Evolutionary conservation across 2,797 vertebrate genomes (phyloP).

Genomic region (Malacoraja senta): DNA sequence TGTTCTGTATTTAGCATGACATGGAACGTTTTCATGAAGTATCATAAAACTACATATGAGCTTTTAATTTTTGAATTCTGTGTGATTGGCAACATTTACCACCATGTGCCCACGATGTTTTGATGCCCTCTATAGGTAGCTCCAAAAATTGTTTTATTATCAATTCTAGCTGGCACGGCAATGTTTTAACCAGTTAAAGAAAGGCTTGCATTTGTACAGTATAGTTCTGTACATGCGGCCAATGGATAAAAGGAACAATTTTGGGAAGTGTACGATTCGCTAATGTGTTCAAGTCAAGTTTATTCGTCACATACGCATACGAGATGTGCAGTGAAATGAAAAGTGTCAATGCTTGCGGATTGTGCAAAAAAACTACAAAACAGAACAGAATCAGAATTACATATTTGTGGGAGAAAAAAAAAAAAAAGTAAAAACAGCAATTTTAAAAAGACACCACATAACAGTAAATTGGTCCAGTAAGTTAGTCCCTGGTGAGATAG

Average conservation of each 20-base stretch:
- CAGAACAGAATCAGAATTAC: no score
- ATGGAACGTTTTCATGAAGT: not conserved
- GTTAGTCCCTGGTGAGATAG: no score
- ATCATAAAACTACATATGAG: not conserved
- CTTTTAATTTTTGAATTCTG: not conserved
- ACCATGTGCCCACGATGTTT: not conserved
- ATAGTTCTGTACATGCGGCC: not conserved
- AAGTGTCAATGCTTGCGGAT: no score
- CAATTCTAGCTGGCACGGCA: not conserved
- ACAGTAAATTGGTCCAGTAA: no score
- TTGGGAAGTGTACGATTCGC: not conserved
- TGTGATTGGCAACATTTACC: not conserved
- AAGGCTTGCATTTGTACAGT: not conserved
- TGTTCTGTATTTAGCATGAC: not conserved
- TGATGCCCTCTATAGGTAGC: constrained; percentile 15
- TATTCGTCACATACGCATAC: no score
- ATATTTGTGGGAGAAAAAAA: no score
- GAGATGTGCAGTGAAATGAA: no score
- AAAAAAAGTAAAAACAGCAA: no score
- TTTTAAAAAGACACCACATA: no score
- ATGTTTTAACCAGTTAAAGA: not conserved
- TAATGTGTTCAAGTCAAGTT: no score
- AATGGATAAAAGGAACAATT: no score
- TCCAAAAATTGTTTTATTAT: not conserved
- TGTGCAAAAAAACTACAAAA: no score